Percentiles rank a stretch among this genome's conserved stretches.
Evolutionary conservation across 2,113 vertebrate genomes (phyloP).

Genomic region (Plecturocebus donacophilus): DNA sequence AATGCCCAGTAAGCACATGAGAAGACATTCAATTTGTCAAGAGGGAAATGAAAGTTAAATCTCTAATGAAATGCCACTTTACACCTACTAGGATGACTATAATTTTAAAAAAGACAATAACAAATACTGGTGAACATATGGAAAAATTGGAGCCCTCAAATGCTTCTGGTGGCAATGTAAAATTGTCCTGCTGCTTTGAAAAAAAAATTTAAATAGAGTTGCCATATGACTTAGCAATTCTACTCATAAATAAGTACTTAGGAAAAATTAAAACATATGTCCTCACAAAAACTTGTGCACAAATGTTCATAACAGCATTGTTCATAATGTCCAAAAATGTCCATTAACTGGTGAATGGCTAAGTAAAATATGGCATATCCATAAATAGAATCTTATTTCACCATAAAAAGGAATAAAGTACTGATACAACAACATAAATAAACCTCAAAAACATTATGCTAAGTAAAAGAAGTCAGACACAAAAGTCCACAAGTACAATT

Average conservation of each 20-base stretch:
- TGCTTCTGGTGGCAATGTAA: neutral
- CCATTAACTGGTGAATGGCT: neutral
- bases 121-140: neutral
- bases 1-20: neutral
- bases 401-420: neutral
- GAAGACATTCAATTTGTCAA: neutral
- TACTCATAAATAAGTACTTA: neutral
- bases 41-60: neutral
- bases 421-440: neutral
- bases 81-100: neutral
- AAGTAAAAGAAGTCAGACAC: neutral
- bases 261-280: neutral
- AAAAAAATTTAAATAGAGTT: neutral
- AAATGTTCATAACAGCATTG: neutral
- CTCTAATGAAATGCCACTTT: neutral
- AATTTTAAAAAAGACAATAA: neutral
- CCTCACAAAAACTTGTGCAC: neutral
- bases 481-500: neutral
- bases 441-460: neutral
- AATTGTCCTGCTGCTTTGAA: neutral
- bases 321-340: neutral
- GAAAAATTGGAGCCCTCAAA: neutral
- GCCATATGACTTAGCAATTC: neutral
- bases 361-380: neutral
- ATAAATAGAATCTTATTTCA: neutral